phyloP scores from a whole-genome alignment of 1,140 invertebrate species.

The Steinernema feltiae region DNA sequence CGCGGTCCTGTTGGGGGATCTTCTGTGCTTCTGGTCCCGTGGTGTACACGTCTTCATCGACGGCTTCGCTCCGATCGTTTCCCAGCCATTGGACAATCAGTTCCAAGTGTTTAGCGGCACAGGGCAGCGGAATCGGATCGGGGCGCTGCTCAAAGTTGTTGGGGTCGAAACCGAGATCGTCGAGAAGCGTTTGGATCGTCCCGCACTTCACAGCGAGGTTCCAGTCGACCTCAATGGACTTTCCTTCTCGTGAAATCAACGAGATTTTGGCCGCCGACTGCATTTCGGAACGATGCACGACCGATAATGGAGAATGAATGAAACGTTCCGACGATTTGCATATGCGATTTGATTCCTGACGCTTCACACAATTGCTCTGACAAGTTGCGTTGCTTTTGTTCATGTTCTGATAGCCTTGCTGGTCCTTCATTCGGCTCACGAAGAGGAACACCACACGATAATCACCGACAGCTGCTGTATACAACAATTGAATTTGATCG shows the following conservation, averaged over 20 bases:
- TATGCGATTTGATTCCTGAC: too few species aligned
- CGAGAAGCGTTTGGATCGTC: background rate
- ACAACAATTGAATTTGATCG: too few species aligned
- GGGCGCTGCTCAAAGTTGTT: background rate
- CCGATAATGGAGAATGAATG: too few species aligned
- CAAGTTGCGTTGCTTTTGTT: too few species aligned
- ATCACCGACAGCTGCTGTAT: too few species aligned
- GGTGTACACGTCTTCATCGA: background rate
- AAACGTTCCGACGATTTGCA: too few species aligned
- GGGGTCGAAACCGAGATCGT: background rate
- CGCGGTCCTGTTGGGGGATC: background rate
- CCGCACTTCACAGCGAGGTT: background rate
- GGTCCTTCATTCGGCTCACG: too few species aligned
- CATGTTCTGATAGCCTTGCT: too few species aligned
- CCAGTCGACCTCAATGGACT: background rate
- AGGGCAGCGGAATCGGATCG: background rate
- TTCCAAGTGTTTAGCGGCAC: background rate
- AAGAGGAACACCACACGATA: too few species aligned
- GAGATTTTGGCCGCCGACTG: too few species aligned
- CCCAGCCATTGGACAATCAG: background rate
- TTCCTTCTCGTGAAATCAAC: background rate
- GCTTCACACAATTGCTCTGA: too few species aligned
- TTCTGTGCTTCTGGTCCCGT: background rate
- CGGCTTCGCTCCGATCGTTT: background rate
- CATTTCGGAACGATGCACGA: too few species aligned